Percentiles rank a stretch among this genome's conserved stretches.
Conservation (phyloP, 1,140 invertebrate genomes). For the Brachionus rotundiformis region DNA sequence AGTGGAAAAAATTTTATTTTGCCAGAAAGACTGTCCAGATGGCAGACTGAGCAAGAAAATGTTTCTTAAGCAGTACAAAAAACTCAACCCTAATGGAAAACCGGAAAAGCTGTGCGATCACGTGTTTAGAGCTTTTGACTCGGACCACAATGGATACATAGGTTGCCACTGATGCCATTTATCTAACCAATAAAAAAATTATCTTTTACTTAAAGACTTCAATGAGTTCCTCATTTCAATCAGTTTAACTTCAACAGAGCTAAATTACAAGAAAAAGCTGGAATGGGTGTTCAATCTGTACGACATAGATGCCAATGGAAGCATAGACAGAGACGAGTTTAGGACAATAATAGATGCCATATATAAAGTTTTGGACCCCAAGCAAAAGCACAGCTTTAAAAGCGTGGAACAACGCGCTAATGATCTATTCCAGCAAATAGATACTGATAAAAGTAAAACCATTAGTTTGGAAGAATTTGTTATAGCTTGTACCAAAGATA, state of each 20-base stretch:
- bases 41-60: constrained; percentile 47
- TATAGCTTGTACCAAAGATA: constrained; percentile 95
- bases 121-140: constrained; percentile 49
- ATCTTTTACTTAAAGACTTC: not conserved
- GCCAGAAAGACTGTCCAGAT: constrained; percentile 46
- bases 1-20: not conserved
- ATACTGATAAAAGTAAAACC: constrained; percentile 95
- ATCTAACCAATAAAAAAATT: not conserved
- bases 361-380: not conserved
- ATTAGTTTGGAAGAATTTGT: constrained; percentile 97
- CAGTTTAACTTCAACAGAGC: not conserved
- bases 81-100: constrained; percentile 16
- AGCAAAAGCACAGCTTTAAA: not conserved
- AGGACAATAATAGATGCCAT: not conserved
- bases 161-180: not conserved
- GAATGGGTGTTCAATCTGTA: constrained; percentile 48
- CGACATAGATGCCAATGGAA: constrained; percentile 26
- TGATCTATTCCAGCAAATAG: constrained; percentile 76
- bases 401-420: not conserved
- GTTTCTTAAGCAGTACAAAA: constrained; percentile 15
- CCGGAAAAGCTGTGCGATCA: constrained; percentile 30
- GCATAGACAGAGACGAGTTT: constrained; percentile 9
- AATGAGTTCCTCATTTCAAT: constrained; percentile 46
- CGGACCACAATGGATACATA: constrained; percentile 35
- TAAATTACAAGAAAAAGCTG: constrained; percentile 21